phyloP scores from a whole-genome alignment of 2,797 vertebrate species.

The Chrosomus eos region DNA sequence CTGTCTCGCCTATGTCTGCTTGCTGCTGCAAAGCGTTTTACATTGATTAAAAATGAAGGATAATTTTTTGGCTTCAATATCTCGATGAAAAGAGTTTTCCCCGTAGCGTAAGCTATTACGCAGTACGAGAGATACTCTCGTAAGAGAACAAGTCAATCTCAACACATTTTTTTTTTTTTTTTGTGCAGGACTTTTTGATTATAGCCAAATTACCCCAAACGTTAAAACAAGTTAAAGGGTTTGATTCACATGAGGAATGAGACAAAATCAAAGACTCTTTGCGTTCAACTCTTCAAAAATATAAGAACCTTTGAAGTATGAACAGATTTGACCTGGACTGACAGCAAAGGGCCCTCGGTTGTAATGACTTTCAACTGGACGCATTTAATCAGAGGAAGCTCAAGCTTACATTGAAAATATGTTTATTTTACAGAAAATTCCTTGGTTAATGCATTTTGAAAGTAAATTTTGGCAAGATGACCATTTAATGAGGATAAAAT shows the following conservation, averaged over 20 bases:
- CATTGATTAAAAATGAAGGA: no score
- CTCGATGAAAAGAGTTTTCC: no score
- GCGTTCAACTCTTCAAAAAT: not conserved
- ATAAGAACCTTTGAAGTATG: constrained; percentile 29
- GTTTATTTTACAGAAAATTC: constrained; percentile 37
- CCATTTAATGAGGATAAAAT: not conserved
- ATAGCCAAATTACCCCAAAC: not conserved
- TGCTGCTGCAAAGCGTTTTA: no score
- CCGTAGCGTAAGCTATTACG: no score
- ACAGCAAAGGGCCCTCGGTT: constrained; percentile 40
- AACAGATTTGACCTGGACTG: constrained; percentile 42
- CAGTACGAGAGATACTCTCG: no score
- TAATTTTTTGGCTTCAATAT: no score
- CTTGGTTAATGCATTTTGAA: constrained; percentile 53
- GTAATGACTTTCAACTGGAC: constrained; percentile 38
- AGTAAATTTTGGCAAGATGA: constrained; percentile 25
- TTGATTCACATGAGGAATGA: constrained; percentile 21
- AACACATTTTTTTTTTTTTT: not conserved
- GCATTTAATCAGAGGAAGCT: constrained; percentile 22
- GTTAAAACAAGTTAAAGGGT: constrained; percentile 32
- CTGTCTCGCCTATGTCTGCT: no score
- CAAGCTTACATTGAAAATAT: constrained; percentile 14
- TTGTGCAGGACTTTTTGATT: constrained; percentile 13
- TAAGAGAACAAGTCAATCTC: not conserved
- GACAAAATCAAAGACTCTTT: constrained; percentile 19